Evolutionary conservation across 2,113 vertebrate genomes (phyloP).

Genomic region (Myotis lucifugus): DNA sequence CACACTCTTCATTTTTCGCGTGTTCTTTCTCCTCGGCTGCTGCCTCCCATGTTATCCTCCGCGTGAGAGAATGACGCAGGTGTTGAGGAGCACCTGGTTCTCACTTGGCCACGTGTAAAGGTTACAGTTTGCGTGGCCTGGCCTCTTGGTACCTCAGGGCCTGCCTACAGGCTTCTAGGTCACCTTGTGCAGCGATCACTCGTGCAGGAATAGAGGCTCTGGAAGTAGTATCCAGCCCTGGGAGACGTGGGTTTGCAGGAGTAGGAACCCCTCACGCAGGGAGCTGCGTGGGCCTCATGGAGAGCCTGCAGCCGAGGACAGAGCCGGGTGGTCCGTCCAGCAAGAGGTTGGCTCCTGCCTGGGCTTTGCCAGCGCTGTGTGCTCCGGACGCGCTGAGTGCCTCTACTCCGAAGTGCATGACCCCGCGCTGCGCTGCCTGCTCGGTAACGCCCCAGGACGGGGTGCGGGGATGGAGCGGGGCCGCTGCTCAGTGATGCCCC

Average conservation of each 20-base stretch:
- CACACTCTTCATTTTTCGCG: not conserved
- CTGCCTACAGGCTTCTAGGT: not conserved
- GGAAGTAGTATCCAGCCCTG: not conserved
- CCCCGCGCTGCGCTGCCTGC: too few relatives aligned
- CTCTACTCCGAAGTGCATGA: not conserved
- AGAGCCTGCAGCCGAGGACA: not conserved
- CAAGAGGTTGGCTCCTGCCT: not conserved
- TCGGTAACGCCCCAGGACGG: too few relatives aligned
- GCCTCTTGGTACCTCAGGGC: not conserved
- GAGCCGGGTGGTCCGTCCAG: not conserved
- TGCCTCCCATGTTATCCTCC: not conserved
- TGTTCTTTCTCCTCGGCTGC: not conserved
- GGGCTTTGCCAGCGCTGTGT: not conserved
- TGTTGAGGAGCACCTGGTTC: not conserved
- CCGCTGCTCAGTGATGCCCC: not conserved
- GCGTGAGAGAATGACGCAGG: not conserved
- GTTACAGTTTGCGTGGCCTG: not conserved
- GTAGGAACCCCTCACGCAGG: not conserved
- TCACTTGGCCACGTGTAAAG: not conserved
- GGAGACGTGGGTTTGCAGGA: not conserved
- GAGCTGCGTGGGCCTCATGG: not conserved
- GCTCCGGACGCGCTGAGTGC: not conserved
- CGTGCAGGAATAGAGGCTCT: not conserved
- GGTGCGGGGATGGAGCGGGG: too few relatives aligned
- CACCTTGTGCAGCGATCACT: not conserved